Evolutionary conservation across 1,140 invertebrate species (phyloP).

Genomic region (Araneus ventricosus): DNA sequence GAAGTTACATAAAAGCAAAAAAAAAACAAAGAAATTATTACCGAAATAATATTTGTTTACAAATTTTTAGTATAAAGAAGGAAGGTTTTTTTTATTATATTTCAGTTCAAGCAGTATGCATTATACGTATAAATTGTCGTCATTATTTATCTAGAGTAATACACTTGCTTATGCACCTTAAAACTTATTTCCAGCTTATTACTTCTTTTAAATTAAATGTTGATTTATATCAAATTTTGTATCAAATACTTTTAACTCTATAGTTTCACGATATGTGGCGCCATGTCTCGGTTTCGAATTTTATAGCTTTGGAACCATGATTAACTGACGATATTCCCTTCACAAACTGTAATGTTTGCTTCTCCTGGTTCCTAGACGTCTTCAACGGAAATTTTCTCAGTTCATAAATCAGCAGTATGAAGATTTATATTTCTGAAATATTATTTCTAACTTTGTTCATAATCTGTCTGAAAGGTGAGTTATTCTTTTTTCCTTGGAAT

Average conservation of each 20-base stretch:
- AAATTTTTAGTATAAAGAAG: too few relatives aligned
- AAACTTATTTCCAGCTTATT: too few relatives aligned
- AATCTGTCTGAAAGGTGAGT: neutral
- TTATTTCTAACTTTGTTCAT: neutral
- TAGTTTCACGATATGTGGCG: slow-evolving; percentile 60
- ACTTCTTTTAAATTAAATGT: too few relatives aligned
- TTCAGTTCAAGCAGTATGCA: too few relatives aligned
- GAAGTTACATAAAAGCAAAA: too few relatives aligned
- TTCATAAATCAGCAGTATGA: neutral
- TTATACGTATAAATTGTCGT: too few relatives aligned
- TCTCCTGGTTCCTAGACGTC: neutral
- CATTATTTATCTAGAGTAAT: too few relatives aligned
- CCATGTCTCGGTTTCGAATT: neutral
- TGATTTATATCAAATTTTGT: neutral
- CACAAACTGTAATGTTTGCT: neutral
- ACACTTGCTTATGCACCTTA: too few relatives aligned
- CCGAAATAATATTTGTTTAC: too few relatives aligned
- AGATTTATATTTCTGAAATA: neutral
- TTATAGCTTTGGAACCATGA: neutral
- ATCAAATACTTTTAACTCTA: slow-evolving; percentile 33
- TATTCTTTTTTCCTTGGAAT: neutral
- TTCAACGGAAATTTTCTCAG: neutral
- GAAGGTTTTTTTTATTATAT: too few relatives aligned
- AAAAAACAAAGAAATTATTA: too few relatives aligned
- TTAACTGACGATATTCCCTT: neutral